Evolutionary conservation across 2,888 invertebrate genomes (phyloP).

Genomic region (Linnaemya vulpina): DNA sequence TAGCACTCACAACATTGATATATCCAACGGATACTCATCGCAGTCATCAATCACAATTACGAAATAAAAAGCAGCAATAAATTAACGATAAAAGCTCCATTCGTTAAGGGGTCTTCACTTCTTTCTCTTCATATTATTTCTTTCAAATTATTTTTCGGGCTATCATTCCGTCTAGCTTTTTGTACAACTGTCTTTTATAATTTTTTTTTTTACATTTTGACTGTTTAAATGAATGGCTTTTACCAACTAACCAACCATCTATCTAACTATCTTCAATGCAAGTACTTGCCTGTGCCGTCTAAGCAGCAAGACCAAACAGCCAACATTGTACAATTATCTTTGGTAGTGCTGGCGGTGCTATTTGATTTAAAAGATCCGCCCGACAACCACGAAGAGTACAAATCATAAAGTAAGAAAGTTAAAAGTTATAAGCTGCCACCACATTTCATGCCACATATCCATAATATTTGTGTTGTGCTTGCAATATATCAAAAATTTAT

Average conservation of each 20-base stretch:
- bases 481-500: constrained; percentile 64
- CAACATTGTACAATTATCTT: constrained; percentile 45
- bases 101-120: constrained; percentile 65
- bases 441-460: constrained; percentile 67
- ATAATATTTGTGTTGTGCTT: constrained; percentile 50
- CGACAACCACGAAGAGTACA: constrained; percentile 36
- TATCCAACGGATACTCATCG: constrained; percentile 75
- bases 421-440: constrained; percentile 67
- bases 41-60: constrained; percentile 82
- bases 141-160: constrained; percentile 43
- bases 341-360: constrained; percentile 52
- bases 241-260: constrained; percentile 30
- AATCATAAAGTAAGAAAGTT: constrained; percentile 46
- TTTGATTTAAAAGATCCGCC: constrained; percentile 68
- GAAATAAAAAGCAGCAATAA: constrained; percentile 80
- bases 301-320: constrained; percentile 43
- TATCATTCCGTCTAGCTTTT: constrained; percentile 52
- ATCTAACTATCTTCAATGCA: constrained; percentile 51
- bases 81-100: constrained; percentile 79
- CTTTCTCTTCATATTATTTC: constrained; percentile 59
- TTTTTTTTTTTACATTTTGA: constrained; percentile 47
- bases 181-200: constrained; percentile 53
- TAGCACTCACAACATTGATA: constrained; percentile 70
- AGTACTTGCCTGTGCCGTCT: constrained; percentile 61
- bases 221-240: constrained; percentile 61